phyloP scores from a whole-genome alignment of 2,113 vertebrate genomes.

The Megaceryle torquata region DNA sequence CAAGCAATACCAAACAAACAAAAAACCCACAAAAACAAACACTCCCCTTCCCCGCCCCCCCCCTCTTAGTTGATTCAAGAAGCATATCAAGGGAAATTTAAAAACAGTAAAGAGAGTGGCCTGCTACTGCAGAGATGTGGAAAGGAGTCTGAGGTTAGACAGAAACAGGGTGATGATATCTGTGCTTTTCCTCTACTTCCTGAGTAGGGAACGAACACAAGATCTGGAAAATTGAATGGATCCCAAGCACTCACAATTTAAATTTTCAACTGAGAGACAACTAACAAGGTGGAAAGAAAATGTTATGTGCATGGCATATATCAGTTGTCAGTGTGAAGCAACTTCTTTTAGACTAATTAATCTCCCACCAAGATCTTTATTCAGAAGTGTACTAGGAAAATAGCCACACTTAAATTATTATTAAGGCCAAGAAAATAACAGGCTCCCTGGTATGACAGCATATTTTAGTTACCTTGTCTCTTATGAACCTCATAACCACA shows the following conservation, averaged over 20 bases:
- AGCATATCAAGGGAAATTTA: too few relatives aligned
- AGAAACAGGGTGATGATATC: not conserved
- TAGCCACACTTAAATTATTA: not conserved
- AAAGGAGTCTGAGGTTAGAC: not conserved
- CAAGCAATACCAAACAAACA: too few relatives aligned
- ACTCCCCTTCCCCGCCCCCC: too few relatives aligned
- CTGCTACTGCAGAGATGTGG: too few relatives aligned
- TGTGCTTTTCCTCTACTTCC: not conserved
- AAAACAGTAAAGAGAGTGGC: too few relatives aligned
- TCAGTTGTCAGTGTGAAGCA: not conserved
- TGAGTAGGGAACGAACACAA: not conserved
- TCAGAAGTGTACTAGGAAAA: not conserved
- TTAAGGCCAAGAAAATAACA: not conserved
- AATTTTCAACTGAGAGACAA: not conserved
- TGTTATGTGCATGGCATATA: not conserved
- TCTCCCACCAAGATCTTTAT: not conserved
- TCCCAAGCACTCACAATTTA: not conserved
- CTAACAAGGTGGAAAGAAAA: not conserved
- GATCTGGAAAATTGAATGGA: not conserved
- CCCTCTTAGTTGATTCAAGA: too few relatives aligned
- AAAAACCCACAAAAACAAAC: too few relatives aligned
- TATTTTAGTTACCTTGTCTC: not conserved
- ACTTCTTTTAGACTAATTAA: not conserved
- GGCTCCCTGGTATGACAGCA: not conserved
- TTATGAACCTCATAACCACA: not conserved